phyloP scores from a whole-genome alignment of 2,113 vertebrate species.

The Camelus dromedarius region DNA sequence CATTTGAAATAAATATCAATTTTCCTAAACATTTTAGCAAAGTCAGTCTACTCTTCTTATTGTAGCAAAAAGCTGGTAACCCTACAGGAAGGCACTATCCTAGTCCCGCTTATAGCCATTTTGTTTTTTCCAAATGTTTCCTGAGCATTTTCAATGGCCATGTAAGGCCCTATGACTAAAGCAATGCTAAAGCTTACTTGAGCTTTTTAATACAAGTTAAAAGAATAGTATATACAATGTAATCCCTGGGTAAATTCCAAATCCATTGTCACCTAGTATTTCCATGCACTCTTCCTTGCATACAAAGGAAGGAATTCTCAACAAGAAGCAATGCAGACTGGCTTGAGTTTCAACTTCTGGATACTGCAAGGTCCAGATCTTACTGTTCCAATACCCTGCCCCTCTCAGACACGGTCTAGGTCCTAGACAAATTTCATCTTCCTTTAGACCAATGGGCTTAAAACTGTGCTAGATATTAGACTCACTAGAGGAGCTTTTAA shows the following conservation, averaged over 20 bases:
- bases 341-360: not conserved
- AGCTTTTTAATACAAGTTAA: not conserved
- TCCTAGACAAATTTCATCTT: constrained; percentile 4
- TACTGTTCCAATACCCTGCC: not conserved
- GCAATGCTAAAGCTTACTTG: not conserved
- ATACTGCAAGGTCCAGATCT: not conserved
- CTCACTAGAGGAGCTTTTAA: not conserved
- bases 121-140: constrained; percentile 47
- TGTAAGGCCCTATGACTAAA: not conserved
- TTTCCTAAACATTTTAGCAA: constrained; percentile 75
- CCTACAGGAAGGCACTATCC: constrained; percentile 38
- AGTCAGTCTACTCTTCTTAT: constrained; percentile 50
- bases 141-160: constrained; percentile 40
- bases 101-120: not conserved
- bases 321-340: constrained; percentile 5
- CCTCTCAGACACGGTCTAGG: not conserved
- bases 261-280: not conserved
- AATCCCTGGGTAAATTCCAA: constrained; percentile 14
- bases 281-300: not conserved
- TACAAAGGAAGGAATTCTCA: not conserved
- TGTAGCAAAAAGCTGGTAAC: constrained; percentile 46
- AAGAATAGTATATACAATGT: not conserved
- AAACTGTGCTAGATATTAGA: not conserved
- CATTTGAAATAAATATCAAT: constrained; percentile 71
- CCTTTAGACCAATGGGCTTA: not conserved